Evolutionary conservation across 1,140 invertebrate genomes (phyloP).

Genomic region (Dreissena polymorpha): DNA sequence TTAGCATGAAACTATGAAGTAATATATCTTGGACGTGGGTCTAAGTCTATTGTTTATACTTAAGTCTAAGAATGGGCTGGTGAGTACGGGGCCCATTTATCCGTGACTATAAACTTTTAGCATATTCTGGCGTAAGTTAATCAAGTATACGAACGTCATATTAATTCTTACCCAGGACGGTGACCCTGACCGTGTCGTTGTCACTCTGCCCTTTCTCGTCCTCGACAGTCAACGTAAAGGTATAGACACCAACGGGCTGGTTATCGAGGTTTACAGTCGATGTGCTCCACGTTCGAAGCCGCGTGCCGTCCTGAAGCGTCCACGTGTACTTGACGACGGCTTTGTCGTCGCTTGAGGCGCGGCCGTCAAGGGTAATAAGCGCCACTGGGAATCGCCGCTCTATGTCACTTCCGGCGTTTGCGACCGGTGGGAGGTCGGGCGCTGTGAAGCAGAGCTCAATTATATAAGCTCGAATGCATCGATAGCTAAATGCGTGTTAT

Average conservation of each 20-base stretch:
- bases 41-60: no score
- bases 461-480: background rate
- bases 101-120: no score
- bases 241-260: slow-evolving; percentile 9
- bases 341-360: background rate
- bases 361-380: background rate
- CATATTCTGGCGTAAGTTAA: no score
- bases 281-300: background rate
- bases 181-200: slow-evolving; percentile 21
- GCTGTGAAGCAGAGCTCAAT: background rate
- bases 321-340: slow-evolving; percentile 19
- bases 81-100: no score
- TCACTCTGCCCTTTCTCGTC: slow-evolving; percentile 23
- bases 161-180: slow-evolving; percentile 20
- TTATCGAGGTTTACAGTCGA: background rate
- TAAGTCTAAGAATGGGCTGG: no score
- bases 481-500: no score
- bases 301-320: background rate
- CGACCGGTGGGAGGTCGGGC: background rate
- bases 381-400: background rate
- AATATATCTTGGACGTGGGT: no score
- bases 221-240: slow-evolving; percentile 22
- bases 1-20: no score
- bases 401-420: slow-evolving; percentile 5
- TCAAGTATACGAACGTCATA: no score